These are phyloP conservation scores for Austrofundulus limnaeus DNA, from an alignment of 2,113 vertebrate genomes.

Conservation along the genomic window DNA sequence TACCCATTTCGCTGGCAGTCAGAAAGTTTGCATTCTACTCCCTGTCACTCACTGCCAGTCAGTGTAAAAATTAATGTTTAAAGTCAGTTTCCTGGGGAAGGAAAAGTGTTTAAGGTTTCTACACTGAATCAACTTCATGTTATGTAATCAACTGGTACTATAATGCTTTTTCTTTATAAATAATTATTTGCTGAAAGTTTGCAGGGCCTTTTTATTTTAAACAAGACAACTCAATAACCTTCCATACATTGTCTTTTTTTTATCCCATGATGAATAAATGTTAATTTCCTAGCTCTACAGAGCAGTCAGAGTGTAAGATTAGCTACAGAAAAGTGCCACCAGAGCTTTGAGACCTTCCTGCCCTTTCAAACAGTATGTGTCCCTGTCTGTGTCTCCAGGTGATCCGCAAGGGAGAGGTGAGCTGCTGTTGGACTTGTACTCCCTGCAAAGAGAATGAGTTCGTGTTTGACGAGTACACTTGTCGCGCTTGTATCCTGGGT, in stretches of 20 bases:
- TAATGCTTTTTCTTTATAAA: too few species aligned
- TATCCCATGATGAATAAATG: conserved; percentile 27
- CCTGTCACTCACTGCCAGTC: background rate
- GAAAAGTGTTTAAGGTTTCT: too few species aligned
- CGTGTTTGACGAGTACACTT: conserved; percentile 96
- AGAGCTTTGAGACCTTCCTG: conserved; percentile 51
- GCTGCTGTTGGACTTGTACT: conserved; percentile 98
- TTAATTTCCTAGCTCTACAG: conserved; percentile 24
- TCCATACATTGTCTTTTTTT: conserved; percentile 3
- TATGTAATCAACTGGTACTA: too few species aligned
- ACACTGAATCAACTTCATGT: too few species aligned
- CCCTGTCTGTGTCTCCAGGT: conserved; percentile 78
- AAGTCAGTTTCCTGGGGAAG: too few species aligned
- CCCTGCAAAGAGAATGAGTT: conserved; percentile 97
- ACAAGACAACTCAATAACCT: conserved; percentile 4
- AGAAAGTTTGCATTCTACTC: too few species aligned
- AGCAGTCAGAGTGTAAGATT: conserved; percentile 48
- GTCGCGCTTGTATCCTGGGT: conserved; percentile 90
- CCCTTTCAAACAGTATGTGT: conserved; percentile 15
- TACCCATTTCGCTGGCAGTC: too few species aligned
- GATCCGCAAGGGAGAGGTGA: conserved; percentile 98
- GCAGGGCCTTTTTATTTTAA: background rate
- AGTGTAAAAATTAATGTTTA: too few species aligned
- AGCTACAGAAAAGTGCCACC: conserved; percentile 46
- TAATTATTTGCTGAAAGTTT: too few species aligned